Percentiles rank a stretch among this genome's conserved stretches.
phyloP scores from a whole-genome alignment of 2,113 vertebrate genomes.

The Phycodurus eques region DNA sequence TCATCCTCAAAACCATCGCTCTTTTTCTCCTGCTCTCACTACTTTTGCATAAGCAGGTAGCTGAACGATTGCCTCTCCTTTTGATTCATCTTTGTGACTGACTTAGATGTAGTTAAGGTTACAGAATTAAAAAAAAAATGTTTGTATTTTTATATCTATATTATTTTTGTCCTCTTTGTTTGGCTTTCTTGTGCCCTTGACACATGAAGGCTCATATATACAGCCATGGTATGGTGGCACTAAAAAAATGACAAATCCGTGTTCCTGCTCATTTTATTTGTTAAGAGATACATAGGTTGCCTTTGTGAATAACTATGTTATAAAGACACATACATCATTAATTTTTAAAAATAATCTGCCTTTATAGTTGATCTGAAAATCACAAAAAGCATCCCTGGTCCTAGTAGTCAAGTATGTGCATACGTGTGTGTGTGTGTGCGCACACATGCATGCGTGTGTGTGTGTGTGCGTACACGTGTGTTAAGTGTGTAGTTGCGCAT shows the following conservation, averaged over 20 bases:
- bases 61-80: neutral
- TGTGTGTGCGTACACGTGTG: slow-evolving; percentile 11
- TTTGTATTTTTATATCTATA: too few relatives aligned
- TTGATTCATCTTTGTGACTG: neutral
- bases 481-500: slow-evolving; percentile 16
- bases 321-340: neutral
- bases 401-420: slow-evolving; percentile 13
- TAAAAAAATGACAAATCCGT: neutral
- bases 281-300: neutral
- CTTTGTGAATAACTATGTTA: neutral
- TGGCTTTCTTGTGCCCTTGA: neutral
- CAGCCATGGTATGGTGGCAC: neutral
- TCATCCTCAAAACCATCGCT: slow-evolving; percentile 33
- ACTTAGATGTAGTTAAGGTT: neutral
- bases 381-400: neutral
- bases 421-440: slow-evolving; percentile 3
- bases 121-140: neutral
- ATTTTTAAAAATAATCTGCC: neutral
- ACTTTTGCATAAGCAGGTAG: neutral
- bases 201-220: neutral
- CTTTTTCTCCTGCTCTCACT: neutral
- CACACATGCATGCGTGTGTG: slow-evolving; percentile 28
- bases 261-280: neutral
- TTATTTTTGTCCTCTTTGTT: neutral
- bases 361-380: neutral